Conservation (phyloP, 1,140 invertebrate genomes). For the Drosophila virilis region DNA sequence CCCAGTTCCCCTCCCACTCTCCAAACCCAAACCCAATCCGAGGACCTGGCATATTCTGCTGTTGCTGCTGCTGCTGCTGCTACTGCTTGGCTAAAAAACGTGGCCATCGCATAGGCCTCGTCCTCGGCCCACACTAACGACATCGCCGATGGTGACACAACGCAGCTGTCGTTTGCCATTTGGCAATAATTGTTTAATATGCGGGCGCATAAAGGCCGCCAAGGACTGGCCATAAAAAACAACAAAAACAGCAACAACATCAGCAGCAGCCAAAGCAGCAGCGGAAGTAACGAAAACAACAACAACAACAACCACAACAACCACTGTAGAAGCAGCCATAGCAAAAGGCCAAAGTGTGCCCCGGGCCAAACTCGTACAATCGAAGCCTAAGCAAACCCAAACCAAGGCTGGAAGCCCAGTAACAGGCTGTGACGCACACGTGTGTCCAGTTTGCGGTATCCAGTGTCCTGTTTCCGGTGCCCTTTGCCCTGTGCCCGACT, state of each 20-base stretch:
- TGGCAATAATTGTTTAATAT: slow-evolving; percentile 83
- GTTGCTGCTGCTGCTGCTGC: slow-evolving; percentile 1
- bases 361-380: slow-evolving; percentile 33
- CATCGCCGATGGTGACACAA: slow-evolving; percentile 71
- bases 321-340: slow-evolving; percentile 13
- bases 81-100: slow-evolving; percentile 59
- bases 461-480: slow-evolving; percentile 49
- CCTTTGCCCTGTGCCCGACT: slow-evolving; percentile 24
- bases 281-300: slow-evolving; percentile 7
- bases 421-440: slow-evolving; percentile 34
- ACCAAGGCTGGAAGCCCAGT: background rate
- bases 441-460: slow-evolving; percentile 37
- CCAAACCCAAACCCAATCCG: slow-evolving; percentile 14
- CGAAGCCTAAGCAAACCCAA: slow-evolving; percentile 43
- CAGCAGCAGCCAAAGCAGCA: slow-evolving; percentile 17
- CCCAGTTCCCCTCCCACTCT: background rate
- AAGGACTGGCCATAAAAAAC: slow-evolving; percentile 72
- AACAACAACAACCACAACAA: slow-evolving; percentile 3
- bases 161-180: slow-evolving; percentile 80
- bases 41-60: slow-evolving; percentile 46
- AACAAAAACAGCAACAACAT: slow-evolving; percentile 50
- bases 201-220: slow-evolving; percentile 81
- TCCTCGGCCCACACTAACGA: slow-evolving; percentile 67
- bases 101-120: slow-evolving; percentile 64
- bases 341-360: slow-evolving; percentile 41